Conservation (phyloP, 2,797 vertebrate genomes). For the Gouania willdenowi region DNA sequence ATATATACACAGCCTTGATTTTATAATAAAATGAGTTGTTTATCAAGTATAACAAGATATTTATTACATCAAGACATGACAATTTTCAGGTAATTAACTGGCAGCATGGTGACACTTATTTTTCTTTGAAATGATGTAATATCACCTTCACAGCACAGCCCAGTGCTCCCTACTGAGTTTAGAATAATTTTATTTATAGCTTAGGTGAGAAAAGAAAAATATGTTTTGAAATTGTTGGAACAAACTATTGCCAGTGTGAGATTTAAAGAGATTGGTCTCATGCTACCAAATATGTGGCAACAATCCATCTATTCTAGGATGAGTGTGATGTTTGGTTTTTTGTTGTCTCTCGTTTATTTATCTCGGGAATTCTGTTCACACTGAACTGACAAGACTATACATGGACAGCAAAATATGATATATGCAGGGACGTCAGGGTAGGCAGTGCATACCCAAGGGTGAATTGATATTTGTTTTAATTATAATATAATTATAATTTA, state of each 20-base stretch:
- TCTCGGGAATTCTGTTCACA: not conserved
- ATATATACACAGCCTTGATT: not conserved
- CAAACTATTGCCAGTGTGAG: not conserved
- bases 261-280: conserved; percentile 21
- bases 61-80: not conserved
- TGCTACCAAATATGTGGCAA: conserved; percentile 23
- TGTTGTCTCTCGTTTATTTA: not conserved
- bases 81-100: not conserved
- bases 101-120: not conserved
- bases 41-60: not conserved
- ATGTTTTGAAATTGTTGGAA: conserved; percentile 3
- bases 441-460: too few species aligned
- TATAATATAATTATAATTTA: too few species aligned
- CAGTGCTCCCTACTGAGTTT: not conserved
- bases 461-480: too few species aligned
- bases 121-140: not conserved
- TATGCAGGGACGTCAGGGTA: too few species aligned
- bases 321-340: conserved; percentile 26
- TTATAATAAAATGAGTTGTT: conserved; percentile 4
- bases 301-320: conserved; percentile 9
- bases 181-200: not conserved
- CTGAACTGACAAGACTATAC: not conserved
- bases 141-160: conserved; percentile 3
- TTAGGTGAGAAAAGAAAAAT: conserved; percentile 3
- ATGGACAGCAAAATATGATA: conserved; percentile 7